Evolutionary conservation across 1,140 invertebrate species (phyloP).

Genomic region (Cydia amplana): DNA sequence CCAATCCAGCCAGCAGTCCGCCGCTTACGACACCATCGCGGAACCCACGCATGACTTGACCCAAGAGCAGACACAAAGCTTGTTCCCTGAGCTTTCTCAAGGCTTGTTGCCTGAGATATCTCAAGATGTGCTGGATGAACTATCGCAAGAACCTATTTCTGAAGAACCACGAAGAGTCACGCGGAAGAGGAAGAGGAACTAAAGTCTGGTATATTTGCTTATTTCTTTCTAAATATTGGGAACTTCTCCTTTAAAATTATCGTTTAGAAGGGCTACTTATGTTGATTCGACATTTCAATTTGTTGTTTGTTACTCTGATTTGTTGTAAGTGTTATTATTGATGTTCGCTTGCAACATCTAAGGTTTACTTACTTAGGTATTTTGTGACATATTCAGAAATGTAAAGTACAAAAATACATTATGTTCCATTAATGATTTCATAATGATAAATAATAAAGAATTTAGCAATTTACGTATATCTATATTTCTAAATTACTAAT

Average conservation of each 20-base stretch:
- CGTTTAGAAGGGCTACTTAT: background rate
- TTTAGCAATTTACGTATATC: slow-evolving; percentile 2
- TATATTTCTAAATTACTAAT: background rate
- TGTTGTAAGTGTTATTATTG: too few relatives aligned
- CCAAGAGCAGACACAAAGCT: slow-evolving; percentile 43
- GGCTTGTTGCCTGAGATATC: slow-evolving; percentile 53
- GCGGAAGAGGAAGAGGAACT: slow-evolving; percentile 51
- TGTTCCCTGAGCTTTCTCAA: slow-evolving; percentile 51
- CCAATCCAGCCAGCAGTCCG: slow-evolving; percentile 37
- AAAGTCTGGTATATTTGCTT: slow-evolving; percentile 35
- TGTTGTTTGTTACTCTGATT: background rate
- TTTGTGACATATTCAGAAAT: background rate
- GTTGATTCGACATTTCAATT: background rate
- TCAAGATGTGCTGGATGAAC: slow-evolving; percentile 1
- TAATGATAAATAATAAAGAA: slow-evolving; percentile 12
- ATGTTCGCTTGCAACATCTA: too few relatives aligned
- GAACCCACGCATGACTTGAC: slow-evolving; percentile 35
- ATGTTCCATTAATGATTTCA: background rate
- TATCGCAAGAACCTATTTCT: slow-evolving; percentile 46
- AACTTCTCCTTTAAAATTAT: background rate
- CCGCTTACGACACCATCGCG: slow-evolving; percentile 34
- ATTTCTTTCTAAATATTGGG: slow-evolving; percentile 12
- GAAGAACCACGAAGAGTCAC: slow-evolving; percentile 56
- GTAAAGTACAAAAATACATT: background rate
- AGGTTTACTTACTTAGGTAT: too few relatives aligned